These are phyloP conservation scores for Stegodyphus dumicola DNA, from an alignment of 1,140 invertebrate species.

Conservation along the genomic window DNA sequence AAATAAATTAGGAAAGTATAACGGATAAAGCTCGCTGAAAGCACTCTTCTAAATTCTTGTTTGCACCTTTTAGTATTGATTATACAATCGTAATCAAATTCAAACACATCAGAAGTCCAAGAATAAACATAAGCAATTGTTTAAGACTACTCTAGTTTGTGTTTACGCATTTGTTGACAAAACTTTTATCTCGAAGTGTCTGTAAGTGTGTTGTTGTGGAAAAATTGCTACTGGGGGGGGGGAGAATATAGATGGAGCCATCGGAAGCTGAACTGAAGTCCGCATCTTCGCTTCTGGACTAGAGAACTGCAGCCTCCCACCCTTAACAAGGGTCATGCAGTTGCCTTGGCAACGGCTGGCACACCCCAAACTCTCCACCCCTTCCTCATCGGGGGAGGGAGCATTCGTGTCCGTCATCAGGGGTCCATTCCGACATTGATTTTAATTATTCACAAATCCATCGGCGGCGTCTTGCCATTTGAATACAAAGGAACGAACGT, in stretches of 20 bases:
- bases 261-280: slow-evolving; percentile 16
- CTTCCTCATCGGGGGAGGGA: slow-evolving; percentile 14
- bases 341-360: slow-evolving; percentile 37
- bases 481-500: slow-evolving; percentile 16
- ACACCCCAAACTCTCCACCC: slow-evolving; percentile 14
- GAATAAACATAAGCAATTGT: too few relatives aligned
- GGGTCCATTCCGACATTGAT: slow-evolving; percentile 61
- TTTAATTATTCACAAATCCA: slow-evolving; percentile 61
- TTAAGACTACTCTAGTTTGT: too few relatives aligned
- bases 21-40: too few relatives aligned
- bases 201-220: background rate
- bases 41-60: too few relatives aligned
- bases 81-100: too few relatives aligned
- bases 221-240: background rate
- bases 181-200: too few relatives aligned
- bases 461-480: slow-evolving; percentile 40
- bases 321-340: slow-evolving; percentile 60
- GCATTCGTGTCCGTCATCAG: slow-evolving; percentile 43
- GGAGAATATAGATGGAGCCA: slow-evolving; percentile 42
- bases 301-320: slow-evolving; percentile 31
- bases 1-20: too few relatives aligned
- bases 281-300: slow-evolving; percentile 28
- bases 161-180: too few relatives aligned
- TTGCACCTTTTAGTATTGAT: too few relatives aligned
- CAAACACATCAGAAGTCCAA: too few relatives aligned